Conservation (phyloP, 2,113 vertebrate genomes). For the Oreochromis tanganicae region DNA sequence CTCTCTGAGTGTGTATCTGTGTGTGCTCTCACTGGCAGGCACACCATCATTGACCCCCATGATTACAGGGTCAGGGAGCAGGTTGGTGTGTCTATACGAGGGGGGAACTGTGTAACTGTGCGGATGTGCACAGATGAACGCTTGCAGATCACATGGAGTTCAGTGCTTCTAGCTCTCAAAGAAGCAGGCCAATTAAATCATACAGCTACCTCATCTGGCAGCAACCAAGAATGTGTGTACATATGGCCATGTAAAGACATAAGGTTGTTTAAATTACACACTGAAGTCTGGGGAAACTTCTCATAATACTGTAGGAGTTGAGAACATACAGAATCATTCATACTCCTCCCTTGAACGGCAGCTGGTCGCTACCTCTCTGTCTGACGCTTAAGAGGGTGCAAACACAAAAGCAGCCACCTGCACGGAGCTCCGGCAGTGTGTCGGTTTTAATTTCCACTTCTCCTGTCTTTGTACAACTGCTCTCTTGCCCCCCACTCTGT, state of each 20-base stretch:
- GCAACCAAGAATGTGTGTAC: background rate
- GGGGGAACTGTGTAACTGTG: background rate
- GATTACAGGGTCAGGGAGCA: constrained; percentile 62
- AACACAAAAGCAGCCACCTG: constrained; percentile 17
- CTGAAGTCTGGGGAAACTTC: constrained; percentile 34
- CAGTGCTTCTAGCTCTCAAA: constrained; percentile 20
- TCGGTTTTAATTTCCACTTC: constrained; percentile 57
- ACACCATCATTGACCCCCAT: constrained; percentile 61
- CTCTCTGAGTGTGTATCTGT: constrained; percentile 6
- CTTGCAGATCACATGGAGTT: constrained; percentile 39
- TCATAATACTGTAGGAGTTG: background rate
- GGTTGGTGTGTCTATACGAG: background rate
- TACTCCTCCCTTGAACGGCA: background rate
- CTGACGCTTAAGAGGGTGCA: background rate
- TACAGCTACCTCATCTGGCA: background rate
- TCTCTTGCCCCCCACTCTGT: constrained; percentile 15
- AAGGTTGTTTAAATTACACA: background rate
- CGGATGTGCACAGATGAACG: background rate
- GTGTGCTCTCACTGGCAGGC: constrained; percentile 44
- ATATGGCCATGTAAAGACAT: background rate
- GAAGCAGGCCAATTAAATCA: constrained; percentile 29
- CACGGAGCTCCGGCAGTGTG: constrained; percentile 14
- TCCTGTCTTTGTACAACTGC: constrained; percentile 36
- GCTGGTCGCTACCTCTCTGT: background rate
- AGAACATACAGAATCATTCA: constrained; percentile 1